Evolutionary conservation across 2,113 vertebrate genomes (phyloP).

Genomic region (Jacana jacana): DNA sequence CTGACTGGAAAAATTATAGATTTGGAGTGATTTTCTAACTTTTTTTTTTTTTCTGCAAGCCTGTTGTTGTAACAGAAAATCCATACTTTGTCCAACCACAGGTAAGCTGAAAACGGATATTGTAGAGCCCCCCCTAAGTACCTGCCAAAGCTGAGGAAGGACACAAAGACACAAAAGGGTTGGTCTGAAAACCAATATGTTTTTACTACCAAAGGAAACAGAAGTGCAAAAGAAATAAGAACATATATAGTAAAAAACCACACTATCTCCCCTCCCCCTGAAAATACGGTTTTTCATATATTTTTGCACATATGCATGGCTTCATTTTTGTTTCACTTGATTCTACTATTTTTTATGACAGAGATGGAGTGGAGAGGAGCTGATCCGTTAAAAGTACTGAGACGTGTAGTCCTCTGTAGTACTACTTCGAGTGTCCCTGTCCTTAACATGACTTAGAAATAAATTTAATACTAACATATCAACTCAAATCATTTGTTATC

Average conservation of each 20-base stretch:
- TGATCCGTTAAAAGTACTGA: not conserved
- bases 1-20: not conserved
- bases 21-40: not conserved
- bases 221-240: not conserved
- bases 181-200: not conserved
- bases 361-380: not conserved
- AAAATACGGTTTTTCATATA: not conserved
- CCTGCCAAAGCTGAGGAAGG: not conserved
- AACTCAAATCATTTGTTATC: not conserved
- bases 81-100: not conserved
- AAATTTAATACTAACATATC: not conserved
- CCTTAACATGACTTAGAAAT: not conserved
- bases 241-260: fast-evolving
- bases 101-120: not conserved
- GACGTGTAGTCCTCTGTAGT: not conserved
- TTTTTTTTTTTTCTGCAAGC: not conserved
- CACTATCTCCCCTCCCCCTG: not conserved
- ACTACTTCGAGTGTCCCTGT: not conserved
- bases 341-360: not conserved
- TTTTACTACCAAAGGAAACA: not conserved
- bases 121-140: not conserved
- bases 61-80: not conserved
- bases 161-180: not conserved
- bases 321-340: not conserved
- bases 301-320: not conserved